Evolutionary conservation across 2,113 vertebrate genomes (phyloP).

Genomic region (Passer montanus): DNA sequence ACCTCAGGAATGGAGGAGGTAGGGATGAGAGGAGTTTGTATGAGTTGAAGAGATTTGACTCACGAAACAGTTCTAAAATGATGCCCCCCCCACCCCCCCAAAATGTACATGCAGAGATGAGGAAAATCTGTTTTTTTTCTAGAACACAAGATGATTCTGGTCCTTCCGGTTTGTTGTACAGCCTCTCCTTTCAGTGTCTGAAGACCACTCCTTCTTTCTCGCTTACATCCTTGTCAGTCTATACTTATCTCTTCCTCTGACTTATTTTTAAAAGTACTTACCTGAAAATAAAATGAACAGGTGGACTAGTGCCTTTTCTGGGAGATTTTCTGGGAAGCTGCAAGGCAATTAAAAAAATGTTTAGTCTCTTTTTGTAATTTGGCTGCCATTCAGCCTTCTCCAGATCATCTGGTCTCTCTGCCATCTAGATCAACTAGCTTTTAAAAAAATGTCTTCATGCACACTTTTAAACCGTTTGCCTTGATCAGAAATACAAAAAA

Average conservation of each 20-base stretch:
- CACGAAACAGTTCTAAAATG: not conserved
- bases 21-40: not conserved
- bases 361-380: not conserved
- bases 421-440: not conserved
- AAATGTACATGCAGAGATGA: not conserved
- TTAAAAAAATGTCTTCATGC: not conserved
- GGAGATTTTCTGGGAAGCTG: not conserved
- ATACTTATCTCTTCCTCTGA: not conserved
- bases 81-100: not conserved
- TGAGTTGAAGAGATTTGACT: not conserved
- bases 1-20: not conserved
- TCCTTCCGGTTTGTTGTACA: not conserved
- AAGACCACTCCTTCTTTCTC: not conserved
- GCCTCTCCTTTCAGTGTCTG: not conserved
- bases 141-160: not conserved
- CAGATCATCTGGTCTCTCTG: not conserved
- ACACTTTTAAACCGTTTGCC: not conserved
- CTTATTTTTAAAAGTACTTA: not conserved
- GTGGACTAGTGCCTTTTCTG: not conserved
- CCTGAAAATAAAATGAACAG: not conserved
- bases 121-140: not conserved
- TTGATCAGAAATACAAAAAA: not conserved
- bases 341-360: not conserved
- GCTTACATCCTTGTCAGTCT: not conserved
- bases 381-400: not conserved